Conservation (phyloP, 2,888 invertebrate species). For the Drosophila yooni region DNA sequence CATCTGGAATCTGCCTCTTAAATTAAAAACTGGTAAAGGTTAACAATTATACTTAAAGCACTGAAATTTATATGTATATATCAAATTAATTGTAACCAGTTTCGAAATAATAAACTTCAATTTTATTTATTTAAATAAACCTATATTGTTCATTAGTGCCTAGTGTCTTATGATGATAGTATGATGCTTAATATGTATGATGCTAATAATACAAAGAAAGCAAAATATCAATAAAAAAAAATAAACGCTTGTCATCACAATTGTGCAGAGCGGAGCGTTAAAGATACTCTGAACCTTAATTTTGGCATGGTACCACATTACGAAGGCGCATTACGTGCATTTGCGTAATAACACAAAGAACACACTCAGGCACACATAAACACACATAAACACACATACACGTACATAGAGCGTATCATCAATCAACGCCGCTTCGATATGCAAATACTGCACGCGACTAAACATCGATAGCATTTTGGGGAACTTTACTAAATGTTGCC, state of each 20-base stretch:
- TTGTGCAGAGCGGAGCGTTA: constrained; percentile 30
- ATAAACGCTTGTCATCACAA: constrained; percentile 33
- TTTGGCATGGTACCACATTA: constrained; percentile 50
- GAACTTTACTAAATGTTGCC: constrained; percentile 20
- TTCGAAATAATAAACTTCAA: too few relatives aligned
- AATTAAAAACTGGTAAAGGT: not conserved
- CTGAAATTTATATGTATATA: not conserved
- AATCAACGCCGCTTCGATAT: constrained; percentile 68
- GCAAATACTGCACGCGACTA: constrained; percentile 63
- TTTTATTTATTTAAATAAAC: not conserved
- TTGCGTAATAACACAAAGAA: constrained; percentile 20
- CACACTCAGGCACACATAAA: constrained; percentile 11
- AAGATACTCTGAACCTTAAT: constrained; percentile 9
- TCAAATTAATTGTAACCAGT: not conserved
- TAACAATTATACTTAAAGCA: not conserved
- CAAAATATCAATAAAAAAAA: not conserved
- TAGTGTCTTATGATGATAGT: not conserved
- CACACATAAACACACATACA: constrained; percentile 4
- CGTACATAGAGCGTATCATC: constrained; percentile 41
- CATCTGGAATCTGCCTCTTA: not conserved
- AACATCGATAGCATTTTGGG: constrained; percentile 34
- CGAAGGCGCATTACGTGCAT: constrained; percentile 76
- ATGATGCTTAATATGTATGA: not conserved
- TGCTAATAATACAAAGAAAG: not conserved
- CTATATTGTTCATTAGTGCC: not conserved